Base-by-base conservation (phyloP, 2,888 invertebrate species). In the Cacoxenus indagator region DNA sequence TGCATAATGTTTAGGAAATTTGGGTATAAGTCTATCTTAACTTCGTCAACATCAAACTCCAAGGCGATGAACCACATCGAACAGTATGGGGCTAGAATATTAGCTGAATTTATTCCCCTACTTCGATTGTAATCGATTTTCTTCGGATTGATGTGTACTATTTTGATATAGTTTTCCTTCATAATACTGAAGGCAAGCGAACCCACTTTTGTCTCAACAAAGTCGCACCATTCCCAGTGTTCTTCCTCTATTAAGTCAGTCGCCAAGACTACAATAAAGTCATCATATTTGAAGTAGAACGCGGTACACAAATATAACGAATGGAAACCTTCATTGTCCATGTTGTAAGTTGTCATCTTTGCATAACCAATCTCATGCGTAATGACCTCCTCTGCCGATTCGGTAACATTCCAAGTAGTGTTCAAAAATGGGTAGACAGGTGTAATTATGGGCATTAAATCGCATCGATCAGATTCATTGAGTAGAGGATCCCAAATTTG, bases 371-470 rank as follows among this genome's bases (percentile, higher is more conserved):
- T 95, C 85, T 96, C 96, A 73, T 95, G 94, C 87, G 94, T 93
- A 90, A 99, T 96, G 72, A 98, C 94, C 0, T 93, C 92, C 73
- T 95, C 89, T 0, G 97, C 97, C 3, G 97, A 97, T 1, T 91
- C 90, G 0, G 96, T 96, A 2, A 98, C 98, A 85, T 99, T 98
- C 89, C 96, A 97, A 0, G 98, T 98, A 0, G 97, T 97, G 89
- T 99, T 99, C 89, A 98, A 98, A 86, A 98, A 97, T 0, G 98
- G 98, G 89, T 97, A 98, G 0, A 97, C 97, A 0, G 98, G 98
- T 0, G 98, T 99, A 78, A 99, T 97, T 84, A 99, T 98, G 8
- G 98, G 98, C 98, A 96, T 96, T 78, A 98, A 89, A 88, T 98
- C 98, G 89, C 92, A 96, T 22, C 97, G 90, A 85, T 97, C 97